A percentile compares a stretch with the other conserved stretches of the same genome.
Evolutionary conservation across 2,797 vertebrate genomes (phyloP).

Genomic region (Ctenochaetus hawaiiensis): DNA sequence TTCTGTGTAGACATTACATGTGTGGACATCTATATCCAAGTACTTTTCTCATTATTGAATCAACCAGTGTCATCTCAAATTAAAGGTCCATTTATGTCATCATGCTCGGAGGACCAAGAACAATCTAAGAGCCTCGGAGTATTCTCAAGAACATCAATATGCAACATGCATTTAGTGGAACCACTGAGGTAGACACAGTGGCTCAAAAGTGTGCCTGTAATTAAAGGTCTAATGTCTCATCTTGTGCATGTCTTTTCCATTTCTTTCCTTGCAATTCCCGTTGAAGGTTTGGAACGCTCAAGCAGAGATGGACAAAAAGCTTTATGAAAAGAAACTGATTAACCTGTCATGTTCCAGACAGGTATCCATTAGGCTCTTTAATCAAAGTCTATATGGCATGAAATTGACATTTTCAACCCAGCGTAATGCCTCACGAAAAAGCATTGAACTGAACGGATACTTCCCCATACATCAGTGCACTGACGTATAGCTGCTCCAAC

Average conservation of each 20-base stretch:
- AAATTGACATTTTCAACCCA: constrained; percentile 86
- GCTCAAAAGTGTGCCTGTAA: constrained; percentile 66
- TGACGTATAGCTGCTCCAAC: constrained; percentile 42
- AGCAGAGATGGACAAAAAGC: constrained; percentile 75
- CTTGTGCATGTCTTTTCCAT: constrained; percentile 65
- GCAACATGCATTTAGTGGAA: constrained; percentile 56
- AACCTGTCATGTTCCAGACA: constrained; percentile 84
- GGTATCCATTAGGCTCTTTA: constrained; percentile 85
- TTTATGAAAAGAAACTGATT: constrained; percentile 81
- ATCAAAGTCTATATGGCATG: constrained; percentile 85
- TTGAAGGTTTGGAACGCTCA: constrained; percentile 58
- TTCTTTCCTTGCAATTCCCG: constrained; percentile 53
- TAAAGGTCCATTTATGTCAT: constrained; percentile 53
- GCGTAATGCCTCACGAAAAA: constrained; percentile 50
- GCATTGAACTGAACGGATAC: constrained; percentile 66
- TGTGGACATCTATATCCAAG: constrained; percentile 8
- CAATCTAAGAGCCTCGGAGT: constrained; percentile 47
- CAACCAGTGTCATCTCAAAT: constrained; percentile 47
- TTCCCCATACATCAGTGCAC: constrained; percentile 52
- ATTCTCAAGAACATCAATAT: constrained; percentile 57
- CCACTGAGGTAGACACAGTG: constrained; percentile 62
- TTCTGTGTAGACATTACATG: constrained; percentile 3
- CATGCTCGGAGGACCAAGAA: constrained; percentile 52
- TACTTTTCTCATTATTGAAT: constrained; percentile 48
- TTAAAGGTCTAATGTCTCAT: constrained; percentile 77